phyloP scores from a whole-genome alignment of 2,888 invertebrate genomes.

The Sicus ferrugineus region DNA sequence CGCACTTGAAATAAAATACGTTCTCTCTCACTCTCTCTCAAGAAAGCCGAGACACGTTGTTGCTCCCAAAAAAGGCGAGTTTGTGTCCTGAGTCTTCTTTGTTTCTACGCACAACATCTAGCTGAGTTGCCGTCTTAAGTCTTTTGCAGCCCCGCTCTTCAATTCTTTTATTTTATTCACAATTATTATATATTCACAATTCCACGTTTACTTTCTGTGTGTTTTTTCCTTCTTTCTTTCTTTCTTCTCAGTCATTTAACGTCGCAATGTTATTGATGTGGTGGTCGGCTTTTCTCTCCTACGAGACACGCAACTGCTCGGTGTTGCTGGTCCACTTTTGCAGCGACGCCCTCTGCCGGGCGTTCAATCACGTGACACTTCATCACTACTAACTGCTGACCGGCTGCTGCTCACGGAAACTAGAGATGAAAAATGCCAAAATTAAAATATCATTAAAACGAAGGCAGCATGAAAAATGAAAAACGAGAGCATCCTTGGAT shows the following conservation, averaged over 20 bases:
- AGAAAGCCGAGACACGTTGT: too few species aligned
- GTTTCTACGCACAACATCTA: too few species aligned
- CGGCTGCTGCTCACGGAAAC: background rate
- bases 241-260: background rate
- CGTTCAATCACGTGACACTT: conserved; percentile 36
- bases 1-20: too few species aligned
- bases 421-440: conserved; percentile 17
- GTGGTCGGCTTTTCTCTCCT: background rate
- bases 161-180: too few species aligned
- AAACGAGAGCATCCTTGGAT: background rate
- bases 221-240: background rate
- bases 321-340: conserved; percentile 1
- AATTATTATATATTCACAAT: too few species aligned
- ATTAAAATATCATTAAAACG: conserved; percentile 11
- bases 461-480: background rate
- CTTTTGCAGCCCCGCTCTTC: too few species aligned
- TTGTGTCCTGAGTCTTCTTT: too few species aligned
- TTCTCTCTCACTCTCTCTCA: too few species aligned
- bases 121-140: too few species aligned
- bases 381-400: background rate
- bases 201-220: background rate
- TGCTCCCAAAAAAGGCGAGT: too few species aligned
- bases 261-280: background rate
- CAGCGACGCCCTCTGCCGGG: conserved; percentile 40
- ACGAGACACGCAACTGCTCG: conserved; percentile 15